Evolutionary conservation across 2,797 vertebrate species (phyloP).

Genomic region (Coluber constrictor): DNA sequence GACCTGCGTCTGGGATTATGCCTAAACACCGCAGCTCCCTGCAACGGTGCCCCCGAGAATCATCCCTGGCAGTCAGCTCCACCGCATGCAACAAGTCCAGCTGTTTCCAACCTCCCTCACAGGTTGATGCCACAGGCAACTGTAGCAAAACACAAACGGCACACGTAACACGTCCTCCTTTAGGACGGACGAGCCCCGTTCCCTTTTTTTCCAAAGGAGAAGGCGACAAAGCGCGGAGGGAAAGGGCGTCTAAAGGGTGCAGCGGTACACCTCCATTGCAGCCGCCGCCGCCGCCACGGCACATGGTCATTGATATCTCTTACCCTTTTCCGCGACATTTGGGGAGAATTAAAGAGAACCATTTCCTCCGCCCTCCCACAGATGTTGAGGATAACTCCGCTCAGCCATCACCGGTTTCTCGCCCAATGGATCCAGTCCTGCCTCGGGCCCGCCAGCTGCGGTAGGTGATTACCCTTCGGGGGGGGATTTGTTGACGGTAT

Average conservation of each 20-base stretch:
- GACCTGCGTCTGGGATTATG: not conserved
- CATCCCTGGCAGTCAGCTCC: not conserved
- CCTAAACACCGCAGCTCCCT: not conserved
- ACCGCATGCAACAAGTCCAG: not conserved
- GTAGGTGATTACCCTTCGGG: conserved; percentile 5
- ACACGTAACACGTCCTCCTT: not conserved
- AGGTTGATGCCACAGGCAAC: not conserved
- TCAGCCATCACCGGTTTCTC: not conserved
- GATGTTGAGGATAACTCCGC: not conserved
- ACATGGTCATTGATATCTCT: not conserved
- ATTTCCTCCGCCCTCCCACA: not conserved
- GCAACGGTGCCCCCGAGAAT: not conserved
- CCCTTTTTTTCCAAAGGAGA: not conserved
- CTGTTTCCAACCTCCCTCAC: not conserved
- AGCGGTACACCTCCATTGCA: not conserved
- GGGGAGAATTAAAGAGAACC: not conserved
- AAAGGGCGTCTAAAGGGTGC: not conserved
- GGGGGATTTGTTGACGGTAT: not conserved
- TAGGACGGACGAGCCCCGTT: too few relatives aligned
- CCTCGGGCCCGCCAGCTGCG: conserved; percentile 16
- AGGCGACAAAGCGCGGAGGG: not conserved
- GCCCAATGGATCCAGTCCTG: not conserved
- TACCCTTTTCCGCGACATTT: not conserved
- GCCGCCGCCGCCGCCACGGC: not conserved
- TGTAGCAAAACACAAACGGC: not conserved